Conservation (phyloP, 1,140 invertebrate species). For the Drosophila mojavensis region DNA sequence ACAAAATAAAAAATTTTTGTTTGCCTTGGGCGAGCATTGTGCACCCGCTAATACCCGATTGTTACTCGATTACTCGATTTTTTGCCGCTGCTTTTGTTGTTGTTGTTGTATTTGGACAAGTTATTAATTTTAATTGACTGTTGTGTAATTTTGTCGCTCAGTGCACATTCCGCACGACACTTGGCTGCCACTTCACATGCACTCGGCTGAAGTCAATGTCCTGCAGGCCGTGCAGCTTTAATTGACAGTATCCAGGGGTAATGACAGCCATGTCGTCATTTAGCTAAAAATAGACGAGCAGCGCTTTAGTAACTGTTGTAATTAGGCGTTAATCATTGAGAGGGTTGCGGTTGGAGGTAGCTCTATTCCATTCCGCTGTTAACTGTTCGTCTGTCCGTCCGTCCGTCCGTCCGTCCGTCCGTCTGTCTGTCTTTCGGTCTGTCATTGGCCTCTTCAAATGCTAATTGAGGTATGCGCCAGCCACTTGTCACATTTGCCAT, state of each 20-base stretch:
- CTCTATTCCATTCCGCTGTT: constrained; percentile 23
- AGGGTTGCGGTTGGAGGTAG: background rate
- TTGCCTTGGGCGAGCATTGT: too few species aligned
- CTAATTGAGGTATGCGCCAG: constrained; percentile 79
- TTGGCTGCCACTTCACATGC: constrained; percentile 66
- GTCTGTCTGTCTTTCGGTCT: background rate
- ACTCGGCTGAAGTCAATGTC: constrained; percentile 57
- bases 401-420: background rate
- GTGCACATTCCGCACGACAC: constrained; percentile 57
- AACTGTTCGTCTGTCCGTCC: background rate
- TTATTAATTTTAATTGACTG: constrained; percentile 82
- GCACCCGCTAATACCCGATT: too few species aligned
- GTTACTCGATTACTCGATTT: background rate
- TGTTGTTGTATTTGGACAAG: constrained; percentile 64
- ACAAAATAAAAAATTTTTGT: too few species aligned
- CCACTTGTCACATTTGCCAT: constrained; percentile 78
- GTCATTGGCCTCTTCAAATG: constrained; percentile 39
- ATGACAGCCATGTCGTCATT: constrained; percentile 64
- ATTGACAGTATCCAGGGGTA: constrained; percentile 57
- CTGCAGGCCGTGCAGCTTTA: constrained; percentile 60
- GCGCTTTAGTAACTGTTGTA: constrained; percentile 57
- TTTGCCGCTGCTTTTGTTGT: background rate
- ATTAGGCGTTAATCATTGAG: constrained; percentile 58
- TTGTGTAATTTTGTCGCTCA: constrained; percentile 74
- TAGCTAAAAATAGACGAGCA: constrained; percentile 63